These are phyloP conservation scores for Enteromius viviparus DNA, from an alignment of 2,797 vertebrate genomes.

Conservation along the genomic window DNA sequence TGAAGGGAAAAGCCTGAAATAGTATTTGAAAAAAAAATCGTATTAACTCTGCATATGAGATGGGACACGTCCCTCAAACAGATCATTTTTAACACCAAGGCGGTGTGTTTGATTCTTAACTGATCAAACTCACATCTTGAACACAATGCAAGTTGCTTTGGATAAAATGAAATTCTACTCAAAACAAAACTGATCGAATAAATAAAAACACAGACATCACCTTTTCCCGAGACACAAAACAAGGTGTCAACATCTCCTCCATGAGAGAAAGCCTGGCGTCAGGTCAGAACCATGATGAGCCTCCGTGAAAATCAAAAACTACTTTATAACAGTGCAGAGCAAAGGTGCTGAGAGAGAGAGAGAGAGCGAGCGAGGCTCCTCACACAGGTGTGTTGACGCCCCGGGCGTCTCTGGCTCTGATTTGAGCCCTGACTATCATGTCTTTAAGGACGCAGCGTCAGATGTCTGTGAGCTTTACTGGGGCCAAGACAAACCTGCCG, in stretches of 20 bases:
- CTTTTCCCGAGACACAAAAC: conserved; percentile 6
- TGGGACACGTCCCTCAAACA: background rate
- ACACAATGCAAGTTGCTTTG: background rate
- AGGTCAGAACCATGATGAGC: conserved; percentile 1
- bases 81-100: background rate
- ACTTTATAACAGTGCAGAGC: conserved; percentile 72
- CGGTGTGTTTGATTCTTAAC: background rate
- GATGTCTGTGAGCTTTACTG: conserved; percentile 94
- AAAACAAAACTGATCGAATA: background rate
- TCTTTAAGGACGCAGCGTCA: conserved; percentile 87
- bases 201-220: background rate
- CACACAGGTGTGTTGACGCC: conserved; percentile 99
- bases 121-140: background rate
- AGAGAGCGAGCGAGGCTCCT: conserved; percentile 78
- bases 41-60: background rate
- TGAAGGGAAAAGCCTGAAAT: background rate
- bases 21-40: background rate
- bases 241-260: conserved; percentile 9
- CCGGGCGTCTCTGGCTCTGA: conserved; percentile 94
- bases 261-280: conserved; percentile 38
- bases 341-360: conserved; percentile 47
- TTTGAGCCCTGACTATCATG: conserved; percentile 98
- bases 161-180: background rate
- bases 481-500: conserved; percentile 94
- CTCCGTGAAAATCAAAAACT: conserved; percentile 73